A percentile compares a stretch with the other conserved stretches of the same genome.
Evolutionary conservation across 1,140 invertebrate species (phyloP).

Genomic region (Diabrotica undecimpunctata): DNA sequence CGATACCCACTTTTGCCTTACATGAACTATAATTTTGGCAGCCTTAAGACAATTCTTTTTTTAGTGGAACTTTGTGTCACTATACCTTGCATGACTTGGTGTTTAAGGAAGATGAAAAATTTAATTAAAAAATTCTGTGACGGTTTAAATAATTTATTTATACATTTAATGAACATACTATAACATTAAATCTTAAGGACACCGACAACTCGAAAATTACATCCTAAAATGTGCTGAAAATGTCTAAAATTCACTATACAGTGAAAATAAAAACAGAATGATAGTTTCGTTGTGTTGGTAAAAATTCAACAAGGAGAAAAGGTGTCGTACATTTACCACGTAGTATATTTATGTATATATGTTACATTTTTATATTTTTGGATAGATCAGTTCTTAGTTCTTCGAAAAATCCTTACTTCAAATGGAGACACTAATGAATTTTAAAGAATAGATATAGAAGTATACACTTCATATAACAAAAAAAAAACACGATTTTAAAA

Average conservation of each 20-base stretch:
- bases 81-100: no score
- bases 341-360: slow-evolving; percentile 19
- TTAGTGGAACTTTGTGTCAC: no score
- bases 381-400: no score
- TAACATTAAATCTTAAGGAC: slow-evolving; percentile 44
- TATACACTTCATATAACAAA: slow-evolving; percentile 7
- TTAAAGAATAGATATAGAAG: background rate
- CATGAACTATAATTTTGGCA: no score
- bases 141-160: slow-evolving; percentile 31
- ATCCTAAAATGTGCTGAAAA: slow-evolving; percentile 33
- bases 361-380: slow-evolving; percentile 10
- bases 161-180: slow-evolving; percentile 41
- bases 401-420: background rate
- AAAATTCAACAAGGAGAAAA: slow-evolving; percentile 14
- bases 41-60: no score
- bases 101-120: no score
- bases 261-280: slow-evolving; percentile 24
- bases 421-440: no score
- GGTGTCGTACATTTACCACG: slow-evolving; percentile 15
- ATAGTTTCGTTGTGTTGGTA: slow-evolving; percentile 27
- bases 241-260: slow-evolving; percentile 19
- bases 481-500: background rate
- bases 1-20: no score
- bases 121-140: background rate
- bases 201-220: slow-evolving; percentile 42